phyloP scores from a whole-genome alignment of 2,888 invertebrate species.

The Cryptosula pallasiana region DNA sequence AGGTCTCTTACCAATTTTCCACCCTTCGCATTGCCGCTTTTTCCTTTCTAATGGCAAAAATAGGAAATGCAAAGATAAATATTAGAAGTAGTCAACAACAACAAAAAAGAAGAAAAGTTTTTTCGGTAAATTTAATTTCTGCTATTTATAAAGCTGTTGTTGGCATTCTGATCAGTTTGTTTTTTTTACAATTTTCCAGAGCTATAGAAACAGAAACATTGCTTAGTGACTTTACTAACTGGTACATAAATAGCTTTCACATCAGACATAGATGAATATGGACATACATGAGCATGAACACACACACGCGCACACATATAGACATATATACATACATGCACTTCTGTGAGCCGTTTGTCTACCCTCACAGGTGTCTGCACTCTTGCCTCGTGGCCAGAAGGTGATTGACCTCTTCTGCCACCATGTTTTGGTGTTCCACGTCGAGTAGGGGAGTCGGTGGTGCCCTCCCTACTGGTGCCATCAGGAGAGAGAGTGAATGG shows the following conservation, averaged over 20 bases:
- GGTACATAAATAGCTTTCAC: neutral
- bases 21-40: neutral
- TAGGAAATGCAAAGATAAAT: too few relatives aligned
- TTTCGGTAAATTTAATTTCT: too few relatives aligned
- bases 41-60: neutral
- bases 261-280: neutral
- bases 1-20: neutral
- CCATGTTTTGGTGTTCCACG: neutral
- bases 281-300: neutral
- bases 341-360: slow-evolving; percentile 24
- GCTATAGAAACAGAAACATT: too few relatives aligned
- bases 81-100: too few relatives aligned
- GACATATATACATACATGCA: slow-evolving; percentile 20
- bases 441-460: neutral
- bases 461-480: neutral
- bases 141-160: too few relatives aligned
- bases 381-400: neutral
- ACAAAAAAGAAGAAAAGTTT: too few relatives aligned
- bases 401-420: neutral
- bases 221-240: neutral
- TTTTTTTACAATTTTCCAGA: too few relatives aligned
- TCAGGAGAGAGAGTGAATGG: slow-evolving; percentile 17
- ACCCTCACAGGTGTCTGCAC: slow-evolving; percentile 23
- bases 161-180: too few relatives aligned
- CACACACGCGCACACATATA: neutral